Conservation (phyloP, 2,113 vertebrate species). For the Spilogale gracilis region DNA sequence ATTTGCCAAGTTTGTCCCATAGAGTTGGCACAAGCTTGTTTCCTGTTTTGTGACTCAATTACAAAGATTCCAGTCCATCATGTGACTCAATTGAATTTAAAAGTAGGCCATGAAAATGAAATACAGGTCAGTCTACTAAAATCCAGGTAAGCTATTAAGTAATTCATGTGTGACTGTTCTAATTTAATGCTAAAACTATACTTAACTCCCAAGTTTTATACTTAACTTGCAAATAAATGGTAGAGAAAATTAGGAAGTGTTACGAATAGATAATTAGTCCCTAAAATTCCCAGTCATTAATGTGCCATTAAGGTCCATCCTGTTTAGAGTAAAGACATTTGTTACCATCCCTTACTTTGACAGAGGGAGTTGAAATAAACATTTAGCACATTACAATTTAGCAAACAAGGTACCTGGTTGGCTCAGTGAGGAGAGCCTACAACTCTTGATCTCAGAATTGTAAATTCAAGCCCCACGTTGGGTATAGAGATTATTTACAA, state of each 20-base stretch:
- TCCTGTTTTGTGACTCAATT: constrained; percentile 63
- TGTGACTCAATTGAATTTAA: constrained; percentile 50
- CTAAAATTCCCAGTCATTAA: constrained; percentile 32
- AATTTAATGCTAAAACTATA: constrained; percentile 32
- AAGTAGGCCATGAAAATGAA: constrained; percentile 50
- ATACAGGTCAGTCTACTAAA: constrained; percentile 54
- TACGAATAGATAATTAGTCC: neutral
- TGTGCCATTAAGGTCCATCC: neutral
- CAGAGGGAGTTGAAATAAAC: constrained; percentile 3
- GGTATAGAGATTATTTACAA: neutral
- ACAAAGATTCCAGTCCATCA: neutral
- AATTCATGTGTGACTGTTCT: constrained; percentile 11
- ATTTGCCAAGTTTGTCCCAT: constrained; percentile 20
- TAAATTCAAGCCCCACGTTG: neutral
- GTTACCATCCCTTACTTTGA: neutral
- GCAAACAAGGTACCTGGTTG: neutral
- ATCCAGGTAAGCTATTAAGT: constrained; percentile 6
- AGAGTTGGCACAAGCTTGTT: constrained; percentile 33
- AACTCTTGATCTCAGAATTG: neutral
- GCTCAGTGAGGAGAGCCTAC: neutral
- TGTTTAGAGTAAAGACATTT: neutral
- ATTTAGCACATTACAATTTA: neutral
- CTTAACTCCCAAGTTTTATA: neutral
- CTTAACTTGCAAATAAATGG: constrained; percentile 30
- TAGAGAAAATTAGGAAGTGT: neutral